Conservation (phyloP, 2,113 vertebrate genomes). For the Quiscalus mexicanus region DNA sequence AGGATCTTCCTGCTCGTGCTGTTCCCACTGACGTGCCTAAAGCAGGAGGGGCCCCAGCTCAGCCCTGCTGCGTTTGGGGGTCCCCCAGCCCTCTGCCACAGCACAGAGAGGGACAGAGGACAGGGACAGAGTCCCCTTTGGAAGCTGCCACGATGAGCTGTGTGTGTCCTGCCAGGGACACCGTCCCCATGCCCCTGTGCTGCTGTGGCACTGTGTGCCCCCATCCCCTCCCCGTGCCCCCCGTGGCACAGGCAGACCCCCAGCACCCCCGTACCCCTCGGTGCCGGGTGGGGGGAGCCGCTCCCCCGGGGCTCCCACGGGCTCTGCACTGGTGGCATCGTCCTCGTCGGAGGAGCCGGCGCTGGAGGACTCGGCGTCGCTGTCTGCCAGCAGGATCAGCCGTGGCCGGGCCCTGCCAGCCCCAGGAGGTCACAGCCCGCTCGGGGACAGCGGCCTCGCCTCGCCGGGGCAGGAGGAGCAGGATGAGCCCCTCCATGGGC, state of each 20-base stretch:
- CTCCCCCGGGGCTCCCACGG: slow-evolving; percentile 70
- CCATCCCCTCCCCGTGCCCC: not conserved
- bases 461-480: not conserved
- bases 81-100: not conserved
- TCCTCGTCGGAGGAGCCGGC: slow-evolving; percentile 88
- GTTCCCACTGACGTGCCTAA: slow-evolving; percentile 64
- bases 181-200: fast-evolving
- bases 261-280: slow-evolving; percentile 75
- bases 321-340: slow-evolving; percentile 70
- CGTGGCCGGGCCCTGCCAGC: slow-evolving; percentile 53
- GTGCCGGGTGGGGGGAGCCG: slow-evolving; percentile 25
- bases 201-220: fast-evolving
- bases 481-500: not conserved
- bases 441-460: not conserved
- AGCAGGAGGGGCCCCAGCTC: not conserved
- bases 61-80: not conserved
- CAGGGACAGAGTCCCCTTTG: not conserved
- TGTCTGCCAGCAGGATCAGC: slow-evolving; percentile 82
- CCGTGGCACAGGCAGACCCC: not conserved
- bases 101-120: not conserved
- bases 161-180: fast-evolving
- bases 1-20: slow-evolving; percentile 86
- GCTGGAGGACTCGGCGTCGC: slow-evolving; percentile 88
- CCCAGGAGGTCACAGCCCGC: not conserved
- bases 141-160: fast-evolving